Evolutionary conservation across 2,797 vertebrate genomes (phyloP).

Genomic region (Centroberyx gerrardi): DNA sequence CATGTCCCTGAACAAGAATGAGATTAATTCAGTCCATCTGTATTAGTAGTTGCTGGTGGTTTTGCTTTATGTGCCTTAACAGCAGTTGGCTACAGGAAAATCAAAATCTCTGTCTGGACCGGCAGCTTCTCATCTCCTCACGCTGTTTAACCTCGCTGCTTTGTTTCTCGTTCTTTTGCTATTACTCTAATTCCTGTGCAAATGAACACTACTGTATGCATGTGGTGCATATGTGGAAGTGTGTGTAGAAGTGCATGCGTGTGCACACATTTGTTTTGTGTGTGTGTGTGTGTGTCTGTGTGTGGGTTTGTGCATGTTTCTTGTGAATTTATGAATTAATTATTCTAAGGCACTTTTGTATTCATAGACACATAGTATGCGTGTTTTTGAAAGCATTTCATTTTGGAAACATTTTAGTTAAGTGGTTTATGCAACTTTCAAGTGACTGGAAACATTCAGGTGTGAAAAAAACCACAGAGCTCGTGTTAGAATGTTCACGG

Average conservation of each 20-base stretch:
- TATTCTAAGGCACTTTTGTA: conserved; percentile 19
- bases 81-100: conserved; percentile 13
- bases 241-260: conserved; percentile 11
- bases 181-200: conserved; percentile 14
- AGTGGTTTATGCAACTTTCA: conserved; percentile 63
- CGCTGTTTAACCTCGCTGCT: conserved; percentile 19
- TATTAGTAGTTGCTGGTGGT: conserved; percentile 56
- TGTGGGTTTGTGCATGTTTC: neutral
- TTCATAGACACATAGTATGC: conserved; percentile 31
- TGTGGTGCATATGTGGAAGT: neutral
- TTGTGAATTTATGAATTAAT: conserved; percentile 13
- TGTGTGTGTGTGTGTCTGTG: neutral
- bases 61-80: conserved; percentile 40
- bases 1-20: conserved; percentile 68
- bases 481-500: conserved; percentile 48
- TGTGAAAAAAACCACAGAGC: conserved; percentile 54
- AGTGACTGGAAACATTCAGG: conserved; percentile 54
- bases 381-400: conserved; percentile 53
- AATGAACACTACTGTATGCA: neutral
- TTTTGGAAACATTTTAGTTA: conserved; percentile 55
- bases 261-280: neutral
- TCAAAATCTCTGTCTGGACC: conserved; percentile 14
- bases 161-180: conserved; percentile 6
- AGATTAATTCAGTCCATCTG: conserved; percentile 69
- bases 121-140: conserved; percentile 32